Base-by-base conservation (phyloP, 1,140 invertebrate genomes). In the Eupeodes corollae region DNA sequence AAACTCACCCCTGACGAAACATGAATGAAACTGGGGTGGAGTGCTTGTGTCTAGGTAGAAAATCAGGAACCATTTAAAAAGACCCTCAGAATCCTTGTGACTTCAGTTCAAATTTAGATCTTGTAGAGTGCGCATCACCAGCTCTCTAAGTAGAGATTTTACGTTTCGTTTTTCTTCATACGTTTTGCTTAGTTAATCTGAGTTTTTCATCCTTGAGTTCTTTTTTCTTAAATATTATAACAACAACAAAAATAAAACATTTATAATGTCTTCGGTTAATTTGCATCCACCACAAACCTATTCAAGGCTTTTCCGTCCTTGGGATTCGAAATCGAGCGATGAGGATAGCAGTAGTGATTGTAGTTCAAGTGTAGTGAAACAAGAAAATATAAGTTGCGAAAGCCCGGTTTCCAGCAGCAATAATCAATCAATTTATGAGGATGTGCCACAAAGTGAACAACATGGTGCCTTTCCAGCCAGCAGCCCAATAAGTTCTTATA, bases 271-370 rank as follows among this genome's bases (percentile, higher is more conserved):
- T 49, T 53, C 54, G 16, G 52, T 66, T 47, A 63, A 63, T 44
- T 52, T 66, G 52, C 58, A 57, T 42, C 63, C 65, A 42, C 63
- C 66, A 40, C 66, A 68, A 60, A 68, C 66, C 18, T 68, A 67
- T 44, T 67, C 66, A 47, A 58, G 66, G 31, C 53, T 68, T 15
- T 68, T 68, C 53, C 65, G 66, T 51, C 66, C 66, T 34, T 68
- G 66, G 66, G 66, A 68, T 56, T 42, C 55, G 59, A 5, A 58
- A 62, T 49, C 40, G 42, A 12, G 37, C 55, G 19, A 47, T 55
- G 8, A 31, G 42, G 35, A 37, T 37, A 37, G 35, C 35, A 37
- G 15, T 6, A 37, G 21, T 26, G 21, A 26, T 26, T 26, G 21
- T 26, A 26, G 21, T 26, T 26, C 21, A 26, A 26, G 21, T 26